A percentile compares a stretch with the other conserved stretches of the same genome.
Evolutionary conservation across 2,113 vertebrate species (phyloP).

Genomic region (Ptilonorhynchus violaceus): DNA sequence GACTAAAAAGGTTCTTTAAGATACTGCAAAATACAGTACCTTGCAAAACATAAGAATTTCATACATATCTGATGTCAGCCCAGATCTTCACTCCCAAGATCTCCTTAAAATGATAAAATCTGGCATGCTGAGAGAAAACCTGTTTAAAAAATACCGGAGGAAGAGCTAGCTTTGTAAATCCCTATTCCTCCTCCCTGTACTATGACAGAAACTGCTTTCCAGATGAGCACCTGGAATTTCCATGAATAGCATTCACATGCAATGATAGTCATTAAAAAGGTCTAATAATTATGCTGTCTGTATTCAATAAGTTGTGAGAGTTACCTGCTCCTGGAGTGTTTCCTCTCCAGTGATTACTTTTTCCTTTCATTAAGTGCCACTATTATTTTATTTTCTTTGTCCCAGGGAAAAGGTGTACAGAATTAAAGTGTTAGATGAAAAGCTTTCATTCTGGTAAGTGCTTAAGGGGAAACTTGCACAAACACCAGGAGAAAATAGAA

Average conservation of each 20-base stretch:
- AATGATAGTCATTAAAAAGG: not conserved
- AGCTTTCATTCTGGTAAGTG: slow-evolving; percentile 35
- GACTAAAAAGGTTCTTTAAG: not conserved
- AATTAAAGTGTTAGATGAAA: slow-evolving; percentile 40
- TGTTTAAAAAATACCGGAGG: not conserved
- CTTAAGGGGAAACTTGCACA: slow-evolving; percentile 27
- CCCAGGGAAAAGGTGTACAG: slow-evolving; percentile 6
- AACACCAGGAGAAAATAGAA: slow-evolving; percentile 37
- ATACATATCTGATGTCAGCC: not conserved
- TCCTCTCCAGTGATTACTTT: slow-evolving; percentile 12
- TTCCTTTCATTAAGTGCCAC: slow-evolving; percentile 5
- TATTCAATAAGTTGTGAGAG: not conserved
- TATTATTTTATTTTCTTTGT: slow-evolving; percentile 52
- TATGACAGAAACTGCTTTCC: not conserved
- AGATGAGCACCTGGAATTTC: not conserved
- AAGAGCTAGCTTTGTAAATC: not conserved
- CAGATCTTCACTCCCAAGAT: not conserved
- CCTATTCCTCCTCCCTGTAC: not conserved
- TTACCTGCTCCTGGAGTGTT: slow-evolving; percentile 14
- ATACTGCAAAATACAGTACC: not conserved
- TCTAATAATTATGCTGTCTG: not conserved
- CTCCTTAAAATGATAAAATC: not conserved
- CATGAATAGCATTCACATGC: not conserved
- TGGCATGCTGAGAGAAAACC: not conserved
- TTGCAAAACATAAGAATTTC: not conserved